Conservation (phyloP, 2,113 vertebrate genomes). For the Cyphomyrus plagiostoma region DNA sequence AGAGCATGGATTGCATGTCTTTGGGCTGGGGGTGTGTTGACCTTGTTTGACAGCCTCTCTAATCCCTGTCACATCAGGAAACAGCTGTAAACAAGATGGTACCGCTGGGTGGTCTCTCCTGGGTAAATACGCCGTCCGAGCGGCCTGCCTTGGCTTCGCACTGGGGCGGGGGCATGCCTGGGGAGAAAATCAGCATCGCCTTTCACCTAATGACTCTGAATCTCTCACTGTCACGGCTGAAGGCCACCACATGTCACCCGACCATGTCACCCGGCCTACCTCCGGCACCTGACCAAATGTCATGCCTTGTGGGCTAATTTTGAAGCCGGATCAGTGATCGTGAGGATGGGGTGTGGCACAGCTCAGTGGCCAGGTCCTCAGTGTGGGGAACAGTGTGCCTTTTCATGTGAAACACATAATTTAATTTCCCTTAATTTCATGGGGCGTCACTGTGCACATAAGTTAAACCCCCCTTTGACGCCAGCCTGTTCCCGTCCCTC, state of each 20-base stretch:
- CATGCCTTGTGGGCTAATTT: not conserved
- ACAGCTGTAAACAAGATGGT: constrained; percentile 69
- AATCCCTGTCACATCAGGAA: constrained; percentile 66
- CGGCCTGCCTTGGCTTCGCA: constrained; percentile 39
- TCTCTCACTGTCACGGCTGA: not conserved
- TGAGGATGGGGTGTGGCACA: not conserved
- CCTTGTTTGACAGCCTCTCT: constrained; percentile 55
- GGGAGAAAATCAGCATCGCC: not conserved
- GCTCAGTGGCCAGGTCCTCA: not conserved
- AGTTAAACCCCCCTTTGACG: not conserved
- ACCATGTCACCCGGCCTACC: not conserved
- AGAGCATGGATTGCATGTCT: not conserved
- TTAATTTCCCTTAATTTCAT: not conserved
- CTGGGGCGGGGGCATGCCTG: constrained; percentile 21
- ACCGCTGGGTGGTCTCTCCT: constrained; percentile 68
- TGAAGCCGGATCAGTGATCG: not conserved
- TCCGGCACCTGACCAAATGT: constrained; percentile 15
- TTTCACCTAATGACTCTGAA: not conserved
- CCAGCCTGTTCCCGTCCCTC: not conserved
- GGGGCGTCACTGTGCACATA: not conserved
- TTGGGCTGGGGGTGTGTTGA: constrained; percentile 29
- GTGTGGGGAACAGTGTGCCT: not conserved
- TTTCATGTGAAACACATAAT: not conserved
- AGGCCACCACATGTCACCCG: not conserved
- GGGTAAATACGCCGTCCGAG: constrained; percentile 62